Conservation (phyloP, 2,113 vertebrate genomes). For the Cryptoleucopteryx plumbea region DNA sequence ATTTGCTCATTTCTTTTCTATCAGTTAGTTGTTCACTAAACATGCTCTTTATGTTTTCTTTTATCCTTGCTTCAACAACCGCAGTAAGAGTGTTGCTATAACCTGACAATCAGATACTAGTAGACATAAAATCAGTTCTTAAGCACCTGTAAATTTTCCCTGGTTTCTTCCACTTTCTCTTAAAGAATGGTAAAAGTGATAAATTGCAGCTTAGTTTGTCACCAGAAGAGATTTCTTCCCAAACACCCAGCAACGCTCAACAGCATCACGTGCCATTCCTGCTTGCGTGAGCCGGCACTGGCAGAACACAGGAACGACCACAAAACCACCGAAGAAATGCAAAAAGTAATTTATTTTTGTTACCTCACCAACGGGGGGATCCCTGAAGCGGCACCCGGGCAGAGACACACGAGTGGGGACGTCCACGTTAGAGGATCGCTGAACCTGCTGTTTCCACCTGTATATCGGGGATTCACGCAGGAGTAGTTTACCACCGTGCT, state of each 20-base stretch:
- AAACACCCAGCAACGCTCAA: background rate
- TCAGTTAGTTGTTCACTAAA: background rate
- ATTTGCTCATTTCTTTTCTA: background rate
- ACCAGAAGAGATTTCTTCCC: background rate
- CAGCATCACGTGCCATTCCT: background rate
- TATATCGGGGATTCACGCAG: background rate
- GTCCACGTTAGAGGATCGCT: background rate
- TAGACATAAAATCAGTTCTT: conserved; percentile 5
- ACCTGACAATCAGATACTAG: background rate
- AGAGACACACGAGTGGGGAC: background rate
- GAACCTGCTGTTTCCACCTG: background rate
- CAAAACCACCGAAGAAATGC: background rate
- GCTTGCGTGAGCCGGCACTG: background rate
- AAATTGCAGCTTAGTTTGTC: background rate
- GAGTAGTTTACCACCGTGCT: background rate
- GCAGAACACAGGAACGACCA: background rate
- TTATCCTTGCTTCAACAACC: background rate
- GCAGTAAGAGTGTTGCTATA: background rate
- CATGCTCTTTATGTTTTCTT: background rate
- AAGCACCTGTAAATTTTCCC: background rate
- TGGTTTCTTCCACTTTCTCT: background rate
- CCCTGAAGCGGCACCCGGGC: background rate
- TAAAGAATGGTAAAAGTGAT: background rate
- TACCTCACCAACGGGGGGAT: background rate
- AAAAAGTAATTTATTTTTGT: background rate